Percentiles rank a stretch among this genome's conserved stretches.
Conservation (phyloP, 2,888 invertebrate species). For the Stenodera caucasica region DNA sequence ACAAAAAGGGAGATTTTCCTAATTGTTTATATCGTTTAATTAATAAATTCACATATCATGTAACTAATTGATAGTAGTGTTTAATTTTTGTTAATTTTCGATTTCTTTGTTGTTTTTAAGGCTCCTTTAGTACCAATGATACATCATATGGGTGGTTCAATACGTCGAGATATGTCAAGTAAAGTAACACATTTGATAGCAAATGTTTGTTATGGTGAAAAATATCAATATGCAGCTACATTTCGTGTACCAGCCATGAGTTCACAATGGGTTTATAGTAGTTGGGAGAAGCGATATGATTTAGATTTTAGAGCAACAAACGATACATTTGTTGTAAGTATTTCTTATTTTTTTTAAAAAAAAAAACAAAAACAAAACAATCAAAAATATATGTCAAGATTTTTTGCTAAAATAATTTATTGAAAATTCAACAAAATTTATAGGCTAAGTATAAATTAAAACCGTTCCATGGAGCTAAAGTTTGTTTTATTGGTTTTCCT, state of each 20-base stretch:
- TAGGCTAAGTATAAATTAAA: constrained; percentile 75
- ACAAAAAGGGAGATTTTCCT: no score
- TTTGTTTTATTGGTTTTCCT: constrained; percentile 89
- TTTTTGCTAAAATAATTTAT: constrained; percentile 15
- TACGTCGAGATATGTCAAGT: constrained; percentile 85
- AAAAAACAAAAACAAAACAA: no score
- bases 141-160: constrained; percentile 96
- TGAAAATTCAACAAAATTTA: constrained; percentile 37
- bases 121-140: constrained; percentile 84
- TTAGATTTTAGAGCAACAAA: constrained; percentile 70
- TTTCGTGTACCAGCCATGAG: constrained; percentile 88
- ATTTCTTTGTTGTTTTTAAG: constrained; percentile 58
- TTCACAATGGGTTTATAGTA: constrained; percentile 82
- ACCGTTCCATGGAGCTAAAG: constrained; percentile 83
- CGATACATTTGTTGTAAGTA: constrained; percentile 67
- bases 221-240: constrained; percentile 91
- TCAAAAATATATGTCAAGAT: no score
- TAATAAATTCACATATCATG: no score
- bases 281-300: constrained; percentile 81
- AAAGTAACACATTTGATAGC: constrained; percentile 94
- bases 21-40: no score
- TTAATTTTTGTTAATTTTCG: constrained; percentile 19
- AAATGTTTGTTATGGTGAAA: constrained; percentile 84
- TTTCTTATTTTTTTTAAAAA: background rate
- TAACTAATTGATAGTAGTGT: no score